These are phyloP conservation scores for Mus spretus DNA, from an alignment of 2,797 vertebrate species.

Conservation along the genomic window DNA sequence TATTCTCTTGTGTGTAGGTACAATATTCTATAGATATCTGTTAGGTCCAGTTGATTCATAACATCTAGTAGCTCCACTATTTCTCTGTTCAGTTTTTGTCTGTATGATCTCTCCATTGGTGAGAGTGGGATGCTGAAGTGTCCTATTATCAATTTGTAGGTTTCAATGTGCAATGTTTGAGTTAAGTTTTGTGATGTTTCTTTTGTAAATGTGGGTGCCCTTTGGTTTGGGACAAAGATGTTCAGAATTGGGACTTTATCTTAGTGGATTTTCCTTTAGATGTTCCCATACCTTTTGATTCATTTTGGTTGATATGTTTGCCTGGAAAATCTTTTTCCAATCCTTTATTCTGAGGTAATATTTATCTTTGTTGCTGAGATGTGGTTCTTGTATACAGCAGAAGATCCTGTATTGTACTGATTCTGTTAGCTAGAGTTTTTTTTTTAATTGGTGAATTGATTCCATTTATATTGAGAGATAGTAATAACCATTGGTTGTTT, in stretches of 20 bases:
- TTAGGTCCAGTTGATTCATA: not conserved
- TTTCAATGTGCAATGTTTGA: not conserved
- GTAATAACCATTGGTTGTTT: not conserved
- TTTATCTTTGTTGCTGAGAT: not conserved
- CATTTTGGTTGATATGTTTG: not conserved
- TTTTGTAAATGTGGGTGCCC: not conserved
- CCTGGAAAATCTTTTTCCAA: not conserved
- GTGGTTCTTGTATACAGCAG: not conserved
- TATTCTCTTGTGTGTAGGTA: not conserved
- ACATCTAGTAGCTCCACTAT: not conserved
- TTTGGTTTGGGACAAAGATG: not conserved
- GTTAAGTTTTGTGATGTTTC: not conserved
- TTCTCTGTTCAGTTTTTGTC: not conserved
- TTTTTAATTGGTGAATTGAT: not conserved
- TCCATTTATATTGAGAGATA: not conserved
- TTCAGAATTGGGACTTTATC: not conserved
- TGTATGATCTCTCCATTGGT: not conserved
- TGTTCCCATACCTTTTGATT: not conserved
- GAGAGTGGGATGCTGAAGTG: not conserved
- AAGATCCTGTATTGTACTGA: not conserved
- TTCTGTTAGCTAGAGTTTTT: not conserved
- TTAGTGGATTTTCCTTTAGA: not conserved
- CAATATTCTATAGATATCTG: not conserved
- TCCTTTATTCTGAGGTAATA: not conserved
- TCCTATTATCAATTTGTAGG: not conserved